Evolutionary conservation across 2,797 vertebrate genomes (phyloP).

Genomic region (Capromys pilorides): DNA sequence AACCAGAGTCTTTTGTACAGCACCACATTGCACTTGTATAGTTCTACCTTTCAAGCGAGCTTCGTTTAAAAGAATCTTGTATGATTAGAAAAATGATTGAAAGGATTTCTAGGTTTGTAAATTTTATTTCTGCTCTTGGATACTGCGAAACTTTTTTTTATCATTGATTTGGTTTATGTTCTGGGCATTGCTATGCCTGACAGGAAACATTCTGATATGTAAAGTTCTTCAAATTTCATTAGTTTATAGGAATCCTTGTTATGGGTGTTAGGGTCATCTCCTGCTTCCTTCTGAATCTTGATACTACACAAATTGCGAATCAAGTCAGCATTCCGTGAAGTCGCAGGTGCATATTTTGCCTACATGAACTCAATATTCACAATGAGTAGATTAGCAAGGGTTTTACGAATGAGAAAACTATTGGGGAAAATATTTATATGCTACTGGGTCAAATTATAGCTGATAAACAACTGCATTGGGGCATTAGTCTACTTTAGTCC

Average conservation of each 20-base stretch:
- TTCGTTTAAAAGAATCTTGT: background rate
- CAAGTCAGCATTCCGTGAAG: background rate
- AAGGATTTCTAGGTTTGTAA: background rate
- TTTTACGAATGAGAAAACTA: background rate
- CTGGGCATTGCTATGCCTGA: background rate
- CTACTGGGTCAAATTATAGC: background rate
- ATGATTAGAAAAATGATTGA: background rate
- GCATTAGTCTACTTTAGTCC: background rate
- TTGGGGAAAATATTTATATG: background rate
- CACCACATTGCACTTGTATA: background rate
- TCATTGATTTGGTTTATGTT: background rate
- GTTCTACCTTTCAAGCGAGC: background rate
- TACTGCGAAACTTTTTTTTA: background rate
- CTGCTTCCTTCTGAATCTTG: background rate
- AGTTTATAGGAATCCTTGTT: background rate
- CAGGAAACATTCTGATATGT: background rate
- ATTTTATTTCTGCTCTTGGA: background rate
- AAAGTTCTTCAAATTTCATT: background rate
- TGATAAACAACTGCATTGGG: background rate
- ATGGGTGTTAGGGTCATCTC: background rate
- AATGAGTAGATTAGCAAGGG: background rate
- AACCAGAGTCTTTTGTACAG: background rate
- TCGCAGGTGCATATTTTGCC: background rate
- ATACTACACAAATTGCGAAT: background rate
- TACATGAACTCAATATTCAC: background rate